A percentile compares a stretch with the other conserved stretches of the same genome.
These are phyloP conservation scores for Ctenoplectra terminalis DNA, from an alignment of 1,140 invertebrate genomes.

Conservation along the genomic window DNA sequence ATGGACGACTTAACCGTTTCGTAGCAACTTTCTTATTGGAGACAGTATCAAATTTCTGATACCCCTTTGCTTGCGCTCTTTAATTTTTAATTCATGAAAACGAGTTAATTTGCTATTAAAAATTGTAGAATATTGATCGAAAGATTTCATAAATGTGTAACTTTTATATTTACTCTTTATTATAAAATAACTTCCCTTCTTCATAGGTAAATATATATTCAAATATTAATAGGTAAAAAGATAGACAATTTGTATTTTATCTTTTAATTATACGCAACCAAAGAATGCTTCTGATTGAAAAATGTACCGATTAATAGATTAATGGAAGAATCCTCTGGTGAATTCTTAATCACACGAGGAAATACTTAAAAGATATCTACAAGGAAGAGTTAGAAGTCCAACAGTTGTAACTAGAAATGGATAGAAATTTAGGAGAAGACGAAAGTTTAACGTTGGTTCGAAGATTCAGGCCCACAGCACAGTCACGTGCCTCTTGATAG, in stretches of 20 bases:
- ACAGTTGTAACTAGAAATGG: neutral
- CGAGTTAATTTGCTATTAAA: no score
- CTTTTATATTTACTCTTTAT: no score
- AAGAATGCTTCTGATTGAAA: neutral
- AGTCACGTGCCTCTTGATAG: neutral
- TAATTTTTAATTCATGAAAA: no score
- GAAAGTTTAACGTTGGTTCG: neutral
- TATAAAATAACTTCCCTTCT: no score
- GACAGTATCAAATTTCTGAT: neutral
- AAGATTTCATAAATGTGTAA: no score
- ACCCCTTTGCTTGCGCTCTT: neutral
- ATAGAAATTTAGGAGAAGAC: neutral
- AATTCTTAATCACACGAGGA: neutral
- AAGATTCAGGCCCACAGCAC: neutral
- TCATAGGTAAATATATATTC: no score
- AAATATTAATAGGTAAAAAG: no score
- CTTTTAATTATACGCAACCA: neutral
- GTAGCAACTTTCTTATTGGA: neutral
- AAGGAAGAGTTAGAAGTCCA: neutral
- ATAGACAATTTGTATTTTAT: neutral
- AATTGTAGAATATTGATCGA: no score
- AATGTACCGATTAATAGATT: neutral
- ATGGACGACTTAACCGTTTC: neutral
- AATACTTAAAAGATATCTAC: neutral
- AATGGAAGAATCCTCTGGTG: neutral